phyloP scores from a whole-genome alignment of 2,113 vertebrate species.

The Callionymus lyra region DNA sequence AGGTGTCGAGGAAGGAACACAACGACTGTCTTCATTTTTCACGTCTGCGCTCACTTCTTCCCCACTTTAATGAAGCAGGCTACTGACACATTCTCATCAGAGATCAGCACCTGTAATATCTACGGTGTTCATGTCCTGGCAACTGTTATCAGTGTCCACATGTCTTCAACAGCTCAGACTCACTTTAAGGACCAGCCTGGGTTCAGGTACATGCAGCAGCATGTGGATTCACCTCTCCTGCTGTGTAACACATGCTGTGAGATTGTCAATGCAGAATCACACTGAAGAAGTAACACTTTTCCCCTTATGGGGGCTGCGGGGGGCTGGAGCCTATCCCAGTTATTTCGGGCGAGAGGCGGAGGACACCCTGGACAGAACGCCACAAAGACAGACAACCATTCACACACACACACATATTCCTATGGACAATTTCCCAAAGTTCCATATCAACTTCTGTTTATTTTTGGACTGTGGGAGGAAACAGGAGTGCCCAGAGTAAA shows the following conservation, averaged over 20 bases:
- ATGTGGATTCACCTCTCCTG: constrained; percentile 22
- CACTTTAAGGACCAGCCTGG: constrained; percentile 22
- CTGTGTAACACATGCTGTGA: constrained; percentile 14
- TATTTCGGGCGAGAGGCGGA: too few species aligned
- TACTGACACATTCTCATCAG: constrained; percentile 45
- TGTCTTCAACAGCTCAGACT: constrained; percentile 9
- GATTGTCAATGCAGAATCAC: constrained; percentile 12
- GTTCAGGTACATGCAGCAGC: constrained; percentile 28
- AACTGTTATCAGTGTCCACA: constrained; percentile 43
- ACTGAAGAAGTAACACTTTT: too few species aligned
- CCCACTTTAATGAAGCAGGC: constrained; percentile 47
- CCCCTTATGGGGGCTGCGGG: too few species aligned
- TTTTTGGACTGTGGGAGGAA: too few species aligned
- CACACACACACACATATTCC: too few species aligned
- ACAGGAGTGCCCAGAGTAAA: too few species aligned
- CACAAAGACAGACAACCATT: too few species aligned
- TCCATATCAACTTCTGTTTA: too few species aligned
- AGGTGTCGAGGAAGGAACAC: constrained; percentile 11
- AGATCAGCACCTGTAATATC: constrained; percentile 47
- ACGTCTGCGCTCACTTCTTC: background rate
- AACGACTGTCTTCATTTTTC: constrained; percentile 4
- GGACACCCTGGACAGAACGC: too few species aligned
- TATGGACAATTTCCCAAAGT: too few species aligned
- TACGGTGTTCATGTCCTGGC: constrained; percentile 34
- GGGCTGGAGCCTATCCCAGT: too few species aligned